Conservation (phyloP, 2,797 vertebrate species). For the Graptemys geographica region DNA sequence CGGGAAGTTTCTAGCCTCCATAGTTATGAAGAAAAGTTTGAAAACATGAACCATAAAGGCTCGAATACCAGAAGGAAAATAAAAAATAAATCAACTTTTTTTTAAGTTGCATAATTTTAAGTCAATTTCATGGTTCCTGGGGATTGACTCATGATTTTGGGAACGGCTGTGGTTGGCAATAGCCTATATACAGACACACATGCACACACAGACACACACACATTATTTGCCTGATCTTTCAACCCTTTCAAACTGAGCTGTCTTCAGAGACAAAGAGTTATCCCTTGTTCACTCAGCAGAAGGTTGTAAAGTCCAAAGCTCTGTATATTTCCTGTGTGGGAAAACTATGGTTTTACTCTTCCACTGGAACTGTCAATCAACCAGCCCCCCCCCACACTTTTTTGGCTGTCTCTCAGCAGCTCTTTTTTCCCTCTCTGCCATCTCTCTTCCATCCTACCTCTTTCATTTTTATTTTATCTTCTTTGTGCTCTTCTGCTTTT, state of each 20-base stretch:
- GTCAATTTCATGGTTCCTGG: neutral
- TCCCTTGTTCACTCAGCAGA: neutral
- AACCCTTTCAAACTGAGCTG: neutral
- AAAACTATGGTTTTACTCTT: neutral
- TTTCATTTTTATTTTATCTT: neutral
- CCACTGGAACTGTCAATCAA: neutral
- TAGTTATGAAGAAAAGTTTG: accelerated
- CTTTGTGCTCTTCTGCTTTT: neutral
- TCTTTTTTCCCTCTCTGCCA: neutral
- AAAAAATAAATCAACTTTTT: neutral
- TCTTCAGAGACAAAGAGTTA: neutral
- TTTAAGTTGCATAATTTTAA: neutral
- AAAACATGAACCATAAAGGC: neutral
- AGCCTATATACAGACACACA: neutral
- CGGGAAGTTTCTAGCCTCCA: neutral
- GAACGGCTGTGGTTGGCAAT: neutral
- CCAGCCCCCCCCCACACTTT: neutral
- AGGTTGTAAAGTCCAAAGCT: neutral
- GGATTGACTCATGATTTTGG: neutral
- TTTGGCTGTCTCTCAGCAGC: neutral
- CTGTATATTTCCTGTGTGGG: neutral
- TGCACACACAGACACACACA: neutral
- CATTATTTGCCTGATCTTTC: neutral
- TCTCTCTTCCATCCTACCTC: neutral
- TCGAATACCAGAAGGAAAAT: neutral